Evolutionary conservation across 2,113 vertebrate species (phyloP).

Genomic region (Brachypteracias leptosomus): DNA sequence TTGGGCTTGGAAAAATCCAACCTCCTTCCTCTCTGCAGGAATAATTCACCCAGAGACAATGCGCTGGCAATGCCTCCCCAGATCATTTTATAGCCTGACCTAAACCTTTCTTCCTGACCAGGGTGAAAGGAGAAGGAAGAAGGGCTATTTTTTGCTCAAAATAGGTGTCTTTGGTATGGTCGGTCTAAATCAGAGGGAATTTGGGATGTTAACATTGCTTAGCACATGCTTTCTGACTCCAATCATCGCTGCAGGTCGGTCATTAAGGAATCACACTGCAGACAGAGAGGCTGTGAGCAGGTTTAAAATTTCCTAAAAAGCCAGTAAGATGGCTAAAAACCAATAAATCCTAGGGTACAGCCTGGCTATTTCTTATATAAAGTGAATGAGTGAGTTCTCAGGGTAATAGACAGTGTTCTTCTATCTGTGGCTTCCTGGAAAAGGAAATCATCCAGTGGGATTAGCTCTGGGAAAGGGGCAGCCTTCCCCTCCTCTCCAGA

Average conservation of each 20-base stretch:
- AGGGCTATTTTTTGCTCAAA: neutral
- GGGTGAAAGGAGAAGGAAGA: neutral
- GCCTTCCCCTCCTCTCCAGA: constrained; percentile 26
- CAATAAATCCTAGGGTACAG: neutral
- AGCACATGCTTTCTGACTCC: neutral
- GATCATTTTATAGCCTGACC: constrained; percentile 7
- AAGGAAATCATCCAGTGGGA: constrained; percentile 17
- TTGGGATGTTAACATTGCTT: neutral
- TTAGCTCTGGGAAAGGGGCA: neutral
- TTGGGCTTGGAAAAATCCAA: rapidly evolving
- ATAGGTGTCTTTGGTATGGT: neutral
- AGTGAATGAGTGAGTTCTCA: neutral
- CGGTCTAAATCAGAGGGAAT: neutral
- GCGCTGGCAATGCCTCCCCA: neutral
- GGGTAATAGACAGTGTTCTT: neutral
- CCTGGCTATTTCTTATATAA: neutral
- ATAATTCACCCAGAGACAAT: constrained; percentile 18
- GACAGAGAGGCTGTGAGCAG: neutral
- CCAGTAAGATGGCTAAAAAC: neutral
- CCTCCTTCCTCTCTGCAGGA: neutral
- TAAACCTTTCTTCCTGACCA: neutral
- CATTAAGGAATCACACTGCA: neutral
- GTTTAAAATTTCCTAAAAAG: neutral
- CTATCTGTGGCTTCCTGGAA: neutral
- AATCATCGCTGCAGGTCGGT: neutral